phyloP scores from a whole-genome alignment of 1,140 invertebrate genomes.

The Panulirus ornatus region DNA sequence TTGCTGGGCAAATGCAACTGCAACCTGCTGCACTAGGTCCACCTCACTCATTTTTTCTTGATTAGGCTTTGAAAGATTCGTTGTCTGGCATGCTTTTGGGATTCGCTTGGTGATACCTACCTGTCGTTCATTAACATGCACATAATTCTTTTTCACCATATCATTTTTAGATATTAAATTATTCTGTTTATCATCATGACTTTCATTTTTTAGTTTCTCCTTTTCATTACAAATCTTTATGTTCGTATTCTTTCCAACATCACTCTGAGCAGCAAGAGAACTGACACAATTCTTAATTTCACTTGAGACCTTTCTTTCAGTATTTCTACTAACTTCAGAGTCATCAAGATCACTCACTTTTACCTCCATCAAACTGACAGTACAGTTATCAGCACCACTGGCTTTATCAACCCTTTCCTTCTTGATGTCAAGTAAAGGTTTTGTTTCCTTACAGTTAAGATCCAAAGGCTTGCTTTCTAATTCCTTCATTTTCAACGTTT shows the following conservation, averaged over 20 bases:
- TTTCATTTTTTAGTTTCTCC: neutral
- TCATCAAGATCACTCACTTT: neutral
- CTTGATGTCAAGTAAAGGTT: neutral
- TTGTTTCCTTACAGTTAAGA: neutral
- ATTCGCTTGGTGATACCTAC: neutral
- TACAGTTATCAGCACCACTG: neutral
- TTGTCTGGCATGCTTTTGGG: neutral
- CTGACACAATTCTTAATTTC: neutral
- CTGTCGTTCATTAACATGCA: neutral
- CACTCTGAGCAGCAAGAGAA: neutral
- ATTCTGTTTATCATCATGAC: neutral
- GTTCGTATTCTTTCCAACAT: neutral
- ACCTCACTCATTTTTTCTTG: constrained; percentile 27
- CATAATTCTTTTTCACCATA: neutral
- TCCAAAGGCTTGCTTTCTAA: neutral
- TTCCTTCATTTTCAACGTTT: neutral
- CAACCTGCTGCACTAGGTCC: constrained; percentile 54
- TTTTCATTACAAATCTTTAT: neutral
- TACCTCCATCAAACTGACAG: neutral
- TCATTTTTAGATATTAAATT: too few relatives aligned
- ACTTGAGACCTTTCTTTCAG: neutral
- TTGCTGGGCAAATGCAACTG: constrained; percentile 52
- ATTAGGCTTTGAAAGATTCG: neutral
- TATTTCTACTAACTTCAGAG: neutral
- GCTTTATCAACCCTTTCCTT: neutral